These are phyloP conservation scores for Camelus dromedarius DNA, from an alignment of 2,113 vertebrate species.

Conservation along the genomic window DNA sequence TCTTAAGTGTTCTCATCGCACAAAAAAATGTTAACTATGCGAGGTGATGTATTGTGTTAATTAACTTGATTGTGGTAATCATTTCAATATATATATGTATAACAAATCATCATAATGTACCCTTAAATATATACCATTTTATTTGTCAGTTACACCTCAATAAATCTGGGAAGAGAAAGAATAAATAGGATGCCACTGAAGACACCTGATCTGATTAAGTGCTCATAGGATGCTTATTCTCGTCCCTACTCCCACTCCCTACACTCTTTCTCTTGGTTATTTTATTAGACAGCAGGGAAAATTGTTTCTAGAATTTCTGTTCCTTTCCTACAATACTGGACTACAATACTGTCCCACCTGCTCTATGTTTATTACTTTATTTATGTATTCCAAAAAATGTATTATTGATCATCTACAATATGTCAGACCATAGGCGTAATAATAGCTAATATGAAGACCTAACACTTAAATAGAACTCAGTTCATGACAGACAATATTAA, in stretches of 20 bases:
- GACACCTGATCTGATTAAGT: not conserved
- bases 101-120: not conserved
- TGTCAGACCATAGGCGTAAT: not conserved
- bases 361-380: not conserved
- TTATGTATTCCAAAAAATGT: not conserved
- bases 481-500: not conserved
- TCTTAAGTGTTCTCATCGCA: not conserved
- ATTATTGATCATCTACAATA: not conserved
- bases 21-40: not conserved
- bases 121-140: not conserved
- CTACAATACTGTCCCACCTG: not conserved
- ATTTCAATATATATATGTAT: not conserved
- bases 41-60: not conserved
- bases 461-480: not conserved
- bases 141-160: not conserved
- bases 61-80: constrained; percentile 2
- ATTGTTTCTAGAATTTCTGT: not conserved
- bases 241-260: not conserved
- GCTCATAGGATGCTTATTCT: not conserved
- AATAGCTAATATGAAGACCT: not conserved
- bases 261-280: not conserved
- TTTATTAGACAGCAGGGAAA: not conserved
- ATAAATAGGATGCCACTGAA: not conserved
- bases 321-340: not conserved
- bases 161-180: not conserved